A percentile compares a stretch with the other conserved stretches of the same genome.
phyloP scores from a whole-genome alignment of 2,797 vertebrate genomes.

The Thamnophis elegans region DNA sequence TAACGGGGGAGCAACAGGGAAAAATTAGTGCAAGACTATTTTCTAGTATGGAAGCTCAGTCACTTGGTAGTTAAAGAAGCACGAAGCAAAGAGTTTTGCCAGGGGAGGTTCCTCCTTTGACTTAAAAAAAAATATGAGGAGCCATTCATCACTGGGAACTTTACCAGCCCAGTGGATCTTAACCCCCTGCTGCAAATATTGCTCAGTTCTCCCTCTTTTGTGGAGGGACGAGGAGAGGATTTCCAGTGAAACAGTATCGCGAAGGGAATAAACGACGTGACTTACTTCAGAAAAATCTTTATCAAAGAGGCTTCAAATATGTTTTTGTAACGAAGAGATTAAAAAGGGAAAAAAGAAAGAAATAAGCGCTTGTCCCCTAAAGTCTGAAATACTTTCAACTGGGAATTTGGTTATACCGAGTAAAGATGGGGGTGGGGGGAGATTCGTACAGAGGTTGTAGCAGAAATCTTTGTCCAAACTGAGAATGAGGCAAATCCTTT shows the following conservation, averaged over 20 bases:
- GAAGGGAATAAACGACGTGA: conserved; percentile 70
- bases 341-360: conserved; percentile 52
- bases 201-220: not conserved
- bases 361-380: not conserved
- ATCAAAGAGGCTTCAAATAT: conserved; percentile 69
- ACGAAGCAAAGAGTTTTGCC: conserved; percentile 82
- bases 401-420: conserved; percentile 74
- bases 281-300: conserved; percentile 73
- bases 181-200: not conserved
- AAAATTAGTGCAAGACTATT: conserved; percentile 70
- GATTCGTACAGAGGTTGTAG: conserved; percentile 72
- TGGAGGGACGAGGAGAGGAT: not conserved
- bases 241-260: not conserved
- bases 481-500: conserved; percentile 55
- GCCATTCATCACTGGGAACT: not conserved
- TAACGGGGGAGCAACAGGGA: conserved; percentile 70
- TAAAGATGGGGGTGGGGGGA: conserved; percentile 64
- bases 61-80: conserved; percentile 73
- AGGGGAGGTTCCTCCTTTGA: conserved; percentile 51
- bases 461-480: conserved; percentile 74
- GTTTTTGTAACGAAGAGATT: conserved; percentile 69
- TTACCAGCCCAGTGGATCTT: not conserved
- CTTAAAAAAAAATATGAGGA: conserved; percentile 68
- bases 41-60: conserved; percentile 68
- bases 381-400: conserved; percentile 75